Evolutionary conservation across 2,888 invertebrate genomes (phyloP).

Genomic region (Ophioninae sp.): DNA sequence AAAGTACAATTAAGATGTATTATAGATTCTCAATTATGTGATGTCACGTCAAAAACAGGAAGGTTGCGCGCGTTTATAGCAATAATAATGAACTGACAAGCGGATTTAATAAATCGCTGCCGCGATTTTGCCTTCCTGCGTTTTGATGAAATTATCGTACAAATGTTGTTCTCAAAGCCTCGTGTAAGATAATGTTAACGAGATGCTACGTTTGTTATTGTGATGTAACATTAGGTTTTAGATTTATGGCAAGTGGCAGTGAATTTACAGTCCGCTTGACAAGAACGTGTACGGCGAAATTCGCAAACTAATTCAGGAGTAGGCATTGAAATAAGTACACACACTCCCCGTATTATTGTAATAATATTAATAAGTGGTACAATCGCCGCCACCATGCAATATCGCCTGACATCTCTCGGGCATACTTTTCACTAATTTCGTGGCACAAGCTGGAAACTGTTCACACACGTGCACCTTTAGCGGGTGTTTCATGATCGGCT

Average conservation of each 20-base stretch:
- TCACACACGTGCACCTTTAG: no score
- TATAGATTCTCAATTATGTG: slow-evolving; percentile 51
- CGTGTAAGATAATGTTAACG: slow-evolving; percentile 55
- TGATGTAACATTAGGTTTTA: slow-evolving; percentile 17
- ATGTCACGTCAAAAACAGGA: slow-evolving; percentile 62
- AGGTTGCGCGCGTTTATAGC: slow-evolving; percentile 46
- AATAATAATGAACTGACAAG: slow-evolving; percentile 37
- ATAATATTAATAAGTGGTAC: no score
- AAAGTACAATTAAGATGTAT: slow-evolving; percentile 60
- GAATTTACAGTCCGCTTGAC: not conserved
- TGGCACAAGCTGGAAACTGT: no score
- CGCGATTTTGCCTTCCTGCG: slow-evolving; percentile 59
- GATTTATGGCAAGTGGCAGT: not conserved
- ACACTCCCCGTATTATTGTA: no score
- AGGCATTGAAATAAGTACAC: not conserved
- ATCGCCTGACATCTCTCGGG: no score
- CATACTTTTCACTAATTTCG: no score
- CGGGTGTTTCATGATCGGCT: no score
- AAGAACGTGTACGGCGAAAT: not conserved
- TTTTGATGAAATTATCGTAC: slow-evolving; percentile 60
- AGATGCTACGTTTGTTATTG: slow-evolving; percentile 15
- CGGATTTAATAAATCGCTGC: not conserved
- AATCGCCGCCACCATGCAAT: no score
- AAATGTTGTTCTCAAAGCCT: slow-evolving; percentile 57
- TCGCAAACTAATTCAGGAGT: not conserved